A percentile compares a stretch with the other conserved stretches of the same genome.
Conservation (phyloP, 1,140 invertebrate genomes). For the Drosophila fuyamai region DNA sequence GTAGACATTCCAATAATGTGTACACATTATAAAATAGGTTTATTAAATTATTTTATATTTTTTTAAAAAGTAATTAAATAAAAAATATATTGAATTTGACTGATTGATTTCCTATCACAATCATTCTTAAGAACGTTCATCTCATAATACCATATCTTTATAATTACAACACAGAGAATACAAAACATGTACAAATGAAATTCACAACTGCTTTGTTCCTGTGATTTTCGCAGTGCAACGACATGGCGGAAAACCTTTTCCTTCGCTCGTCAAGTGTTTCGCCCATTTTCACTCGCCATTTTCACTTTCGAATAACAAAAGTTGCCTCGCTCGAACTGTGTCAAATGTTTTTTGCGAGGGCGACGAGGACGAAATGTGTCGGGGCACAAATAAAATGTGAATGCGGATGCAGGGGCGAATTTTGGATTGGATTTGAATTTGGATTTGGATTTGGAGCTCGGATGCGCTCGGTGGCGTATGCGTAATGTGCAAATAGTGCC, state of each 20-base stretch:
- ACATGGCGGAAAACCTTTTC: conserved; percentile 7
- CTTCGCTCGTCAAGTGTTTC: conserved; percentile 4
- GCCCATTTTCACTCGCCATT: conserved; percentile 3
- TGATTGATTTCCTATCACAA: too few species aligned
- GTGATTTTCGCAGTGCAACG: background rate
- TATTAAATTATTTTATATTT: too few species aligned
- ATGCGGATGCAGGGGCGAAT: conserved; percentile 10
- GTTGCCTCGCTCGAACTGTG: conserved; percentile 8
- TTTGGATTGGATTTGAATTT: conserved; percentile 5
- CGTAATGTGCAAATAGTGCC: conserved; percentile 53
- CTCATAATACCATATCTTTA: too few species aligned
- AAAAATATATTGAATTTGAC: too few species aligned
- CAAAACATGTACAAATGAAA: too few species aligned
- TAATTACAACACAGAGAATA: too few species aligned
- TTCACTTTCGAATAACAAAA: background rate
- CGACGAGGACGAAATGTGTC: conserved; percentile 1
- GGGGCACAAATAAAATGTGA: conserved; percentile 18
- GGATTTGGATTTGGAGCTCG: background rate
- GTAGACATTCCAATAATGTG: too few species aligned
- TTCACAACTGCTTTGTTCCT: background rate
- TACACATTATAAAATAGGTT: too few species aligned
- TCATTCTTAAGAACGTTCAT: too few species aligned
- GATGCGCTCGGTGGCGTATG: conserved; percentile 33
- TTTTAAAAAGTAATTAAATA: too few species aligned
- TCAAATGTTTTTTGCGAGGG: conserved; percentile 3